Conservation (phyloP, 2,113 vertebrate species). For the Centrocercus urophasianus region DNA sequence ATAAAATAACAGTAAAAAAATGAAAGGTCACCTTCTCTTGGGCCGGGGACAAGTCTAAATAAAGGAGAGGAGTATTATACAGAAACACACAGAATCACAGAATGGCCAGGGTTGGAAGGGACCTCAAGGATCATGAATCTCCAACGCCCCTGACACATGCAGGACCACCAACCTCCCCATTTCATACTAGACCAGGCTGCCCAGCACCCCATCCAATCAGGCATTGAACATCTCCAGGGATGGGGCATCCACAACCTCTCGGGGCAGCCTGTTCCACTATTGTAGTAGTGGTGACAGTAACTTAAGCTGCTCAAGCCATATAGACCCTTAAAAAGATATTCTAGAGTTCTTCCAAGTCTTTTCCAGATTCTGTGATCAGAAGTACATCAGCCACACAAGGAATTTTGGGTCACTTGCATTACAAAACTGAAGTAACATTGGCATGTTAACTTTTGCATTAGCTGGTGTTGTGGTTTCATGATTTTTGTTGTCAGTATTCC, state of each 20-base stretch:
- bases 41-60: background rate
- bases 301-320: background rate
- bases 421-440: background rate
- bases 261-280: too few species aligned
- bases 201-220: too few species aligned
- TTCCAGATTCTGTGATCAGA: background rate
- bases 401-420: background rate
- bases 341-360: background rate
- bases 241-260: too few species aligned
- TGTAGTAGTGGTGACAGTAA: background rate
- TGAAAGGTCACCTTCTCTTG: background rate
- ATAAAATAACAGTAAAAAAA: background rate
- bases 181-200: too few species aligned
- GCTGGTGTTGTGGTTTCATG: background rate
- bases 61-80: too few species aligned
- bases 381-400: background rate
- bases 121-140: too few species aligned
- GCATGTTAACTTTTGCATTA: background rate
- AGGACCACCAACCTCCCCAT: too few species aligned
- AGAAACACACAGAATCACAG: too few species aligned
- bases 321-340: background rate
- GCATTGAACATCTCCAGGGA: too few species aligned
- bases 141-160: too few species aligned
- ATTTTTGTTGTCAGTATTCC: too few species aligned
- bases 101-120: too few species aligned